Evolutionary conservation across 2,888 invertebrate genomes (phyloP), one percentile per base, ranked within the genome.

Genomic region (Ormyrus labotus): DNA sequence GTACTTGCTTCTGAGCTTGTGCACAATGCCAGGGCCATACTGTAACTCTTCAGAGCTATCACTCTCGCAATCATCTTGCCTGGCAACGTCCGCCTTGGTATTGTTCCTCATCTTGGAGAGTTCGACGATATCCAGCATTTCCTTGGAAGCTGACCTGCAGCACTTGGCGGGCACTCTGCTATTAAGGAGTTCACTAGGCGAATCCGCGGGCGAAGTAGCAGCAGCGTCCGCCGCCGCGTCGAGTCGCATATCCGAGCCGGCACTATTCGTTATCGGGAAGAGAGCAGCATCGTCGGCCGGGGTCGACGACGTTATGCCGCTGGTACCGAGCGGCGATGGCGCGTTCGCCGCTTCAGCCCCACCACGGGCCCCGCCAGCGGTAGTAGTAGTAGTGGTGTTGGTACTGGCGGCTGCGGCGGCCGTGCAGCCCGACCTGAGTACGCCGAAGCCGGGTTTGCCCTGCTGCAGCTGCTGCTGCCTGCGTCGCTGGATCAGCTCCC

Each of bases 21-120:
- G 96, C 58, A 97, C 97, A 88, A 97, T 97, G 79, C 97, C 97
- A 72, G 97, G 97, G 0, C 97, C 97, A 92, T 97, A 97, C 88
- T 95, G 95, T 79, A 97, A 92, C 89, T 97, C 97, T 91, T 96
- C 96, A 84, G 93, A 93, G 73, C 93, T 93, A 88, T 94, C 94
- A 77, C 92, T 92, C 82, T 92, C 92, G 72, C 89, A 90, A 64
- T 91, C 92, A 57, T 89, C 89, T 47, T 63, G 64, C 5, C 78
- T 60, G 58, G 48, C 73, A 53, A 63, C 53, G 47, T 77, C 48
- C 63, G 48, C 50, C 9, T 50, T 50, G 74, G 55, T 50, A 58
- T n/a, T 63, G 19, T 51, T 13, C 10, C 84, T 81, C 67, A 81
- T 83, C 61, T 83, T 84, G 63, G 83, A 72, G 53, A 83, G 57